Evolutionary conservation across 2,888 invertebrate species (phyloP).

Genomic region (Caenorhabditis wallacei): DNA sequence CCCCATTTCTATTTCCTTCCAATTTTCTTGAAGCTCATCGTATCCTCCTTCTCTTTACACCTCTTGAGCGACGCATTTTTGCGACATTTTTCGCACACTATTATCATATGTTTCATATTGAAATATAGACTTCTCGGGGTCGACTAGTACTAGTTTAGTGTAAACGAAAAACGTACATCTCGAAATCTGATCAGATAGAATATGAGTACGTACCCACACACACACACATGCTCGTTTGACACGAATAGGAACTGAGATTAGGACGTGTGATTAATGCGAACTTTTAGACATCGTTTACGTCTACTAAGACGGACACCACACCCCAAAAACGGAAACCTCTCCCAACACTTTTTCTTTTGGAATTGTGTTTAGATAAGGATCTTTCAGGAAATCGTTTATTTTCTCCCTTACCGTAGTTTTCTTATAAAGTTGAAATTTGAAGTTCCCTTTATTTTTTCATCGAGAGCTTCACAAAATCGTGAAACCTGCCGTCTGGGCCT

Average conservation of each 20-base stretch:
- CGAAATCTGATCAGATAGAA: constrained; percentile 63
- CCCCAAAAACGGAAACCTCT: constrained; percentile 28
- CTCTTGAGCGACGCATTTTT: constrained; percentile 26
- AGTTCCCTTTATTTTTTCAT: background rate
- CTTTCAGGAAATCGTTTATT: background rate
- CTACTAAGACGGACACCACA: constrained; percentile 30
- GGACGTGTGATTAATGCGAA: constrained; percentile 62
- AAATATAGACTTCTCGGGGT: constrained; percentile 11
- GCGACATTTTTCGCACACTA: constrained; percentile 64
- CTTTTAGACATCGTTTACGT: constrained; percentile 35
- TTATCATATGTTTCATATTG: constrained; percentile 57
- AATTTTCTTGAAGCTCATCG: constrained; percentile 57
- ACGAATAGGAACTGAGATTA: constrained; percentile 48
- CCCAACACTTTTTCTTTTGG: background rate
- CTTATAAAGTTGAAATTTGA: background rate
- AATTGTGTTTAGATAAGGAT: background rate
- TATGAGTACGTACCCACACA: constrained; percentile 46
- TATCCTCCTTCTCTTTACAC: constrained; percentile 5
- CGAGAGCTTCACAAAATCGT: constrained; percentile 3
- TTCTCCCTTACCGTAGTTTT: background rate
- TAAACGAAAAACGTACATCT: constrained; percentile 20
- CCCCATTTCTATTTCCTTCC: constrained; percentile 36
- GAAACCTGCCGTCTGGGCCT: constrained; percentile 43
- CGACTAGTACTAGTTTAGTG: constrained; percentile 12
- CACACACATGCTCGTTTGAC: constrained; percentile 28